Evolutionary conservation across 2,113 vertebrate genomes (phyloP), one percentile per base, ranked within the genome.

Genomic region (Neodon shergylaensis): DNA sequence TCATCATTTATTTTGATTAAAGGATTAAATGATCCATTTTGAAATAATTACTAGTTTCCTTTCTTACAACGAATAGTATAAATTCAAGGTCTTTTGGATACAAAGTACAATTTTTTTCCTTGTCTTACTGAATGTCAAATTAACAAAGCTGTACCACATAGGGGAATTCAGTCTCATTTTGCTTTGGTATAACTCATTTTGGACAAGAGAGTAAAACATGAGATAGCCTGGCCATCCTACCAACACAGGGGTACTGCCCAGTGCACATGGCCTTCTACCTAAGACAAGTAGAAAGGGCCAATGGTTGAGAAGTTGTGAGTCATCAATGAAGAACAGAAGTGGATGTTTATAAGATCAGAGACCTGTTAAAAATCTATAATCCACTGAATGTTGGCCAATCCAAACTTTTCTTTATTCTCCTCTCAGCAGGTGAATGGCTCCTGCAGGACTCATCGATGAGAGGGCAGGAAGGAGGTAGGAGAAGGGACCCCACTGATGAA

Each of bases 141-240:
- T 58, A 95, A 70, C 73, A 58, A 86, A 65, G 11, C 63, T 97
- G 36, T 92, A 11, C 49, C 66, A 92, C 28, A 77, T 0, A 68
- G 24, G 61, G 19, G 79, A 90, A 95, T 66, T 94, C 68, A 85
- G 87, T 54, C 10, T 88, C 39, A 65, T 61, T 92, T 95, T 96
- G 49, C n/a, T 97, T 88, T 66, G 49, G n/a, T 63, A 84, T 72
- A 54, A 79, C 31, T 31, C 90, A 81, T 54, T 96, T 96, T 89
- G 76, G 82, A 73, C 39, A 44, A 65, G 54, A 90, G 92, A 79
- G 74, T 92, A 74, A 92, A 84, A 91, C 42, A 76, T 65, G 39
- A 86, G 52, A 70, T 8, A 44, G 54, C 79, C 39, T 87, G 78
- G 63, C 8, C 76, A 92, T 90, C 70, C 54, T 49, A 94, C 79